Base-by-base conservation (phyloP, 2,113 vertebrate genomes). In the Zapornia atra region DNA sequence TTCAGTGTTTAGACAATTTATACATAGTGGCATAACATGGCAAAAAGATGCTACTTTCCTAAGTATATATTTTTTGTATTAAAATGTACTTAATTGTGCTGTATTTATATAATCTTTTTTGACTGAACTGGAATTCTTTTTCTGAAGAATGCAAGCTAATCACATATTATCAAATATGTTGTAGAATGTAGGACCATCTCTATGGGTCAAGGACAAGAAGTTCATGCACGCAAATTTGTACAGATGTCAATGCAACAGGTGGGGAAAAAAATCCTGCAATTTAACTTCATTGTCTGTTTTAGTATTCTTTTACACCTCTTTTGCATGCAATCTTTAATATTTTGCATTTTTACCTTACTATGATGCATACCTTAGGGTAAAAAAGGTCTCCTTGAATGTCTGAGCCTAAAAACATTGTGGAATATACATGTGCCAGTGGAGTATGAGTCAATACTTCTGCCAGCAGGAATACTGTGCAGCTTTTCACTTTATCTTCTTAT, bases 181-280 rank as follows among this genome's bases (percentile, higher is more conserved):
- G 19, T 48, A 98, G 98, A 97, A 84, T 98, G 98, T 73, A 95
- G 96, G 71, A 97, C 97, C 31, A 98, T 98, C 80, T 98, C 98
- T 15, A 98, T 98, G 98, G 98, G 98, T 24, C 98, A 98, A 94
- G 98, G 98, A 48, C 98, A 98, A 91, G 98, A 98, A 94, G 96
- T 98, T 42, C 98, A 98, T 11, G 98, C 98, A 20, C 97, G 97
- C 20, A 98, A 98, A 83, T 91, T 98, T 33, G 77, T 98, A 34
- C 97, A 98, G 85, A 79, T 86, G 54, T 97, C 98, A 19, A 98
- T 98, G 97, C 95, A 97, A 60, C 96, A 98, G 98, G 98, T 98
- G 36, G 3, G 81, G 54, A 11, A 56, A 28, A 75, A 82, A 75
- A 50, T 0, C 4, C 16, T 44, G 24, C 20, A 61, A 33, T 66